Conservation (phyloP, 1,140 invertebrate genomes). For the Cepaea nemoralis region DNA sequence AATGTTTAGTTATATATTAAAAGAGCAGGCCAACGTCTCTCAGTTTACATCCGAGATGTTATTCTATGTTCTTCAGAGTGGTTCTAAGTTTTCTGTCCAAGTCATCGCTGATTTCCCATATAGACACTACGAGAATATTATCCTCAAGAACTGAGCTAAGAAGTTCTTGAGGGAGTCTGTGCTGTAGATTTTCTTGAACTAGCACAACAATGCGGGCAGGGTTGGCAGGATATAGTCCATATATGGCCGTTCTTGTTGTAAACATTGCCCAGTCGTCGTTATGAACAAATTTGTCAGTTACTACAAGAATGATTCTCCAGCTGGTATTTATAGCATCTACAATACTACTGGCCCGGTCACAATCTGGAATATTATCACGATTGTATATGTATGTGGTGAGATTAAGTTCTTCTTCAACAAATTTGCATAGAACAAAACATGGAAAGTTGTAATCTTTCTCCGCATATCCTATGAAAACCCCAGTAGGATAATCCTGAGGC, state of each 20-base stretch:
- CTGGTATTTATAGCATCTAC: not conserved
- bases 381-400: not conserved
- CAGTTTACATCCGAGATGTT: no score
- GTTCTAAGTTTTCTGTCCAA: not conserved
- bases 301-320: conserved; percentile 20
- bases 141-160: not conserved
- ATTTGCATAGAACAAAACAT: not conserved
- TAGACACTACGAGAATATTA: not conserved
- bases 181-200: not conserved
- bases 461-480: conserved; percentile 21
- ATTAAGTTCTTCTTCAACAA: conserved; percentile 10
- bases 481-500: not conserved
- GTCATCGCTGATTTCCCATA: not conserved
- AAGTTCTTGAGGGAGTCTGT: conserved; percentile 5
- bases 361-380: not conserved
- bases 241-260: not conserved
- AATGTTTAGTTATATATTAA: no score
- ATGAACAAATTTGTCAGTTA: not conserved
- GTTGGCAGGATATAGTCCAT: not conserved
- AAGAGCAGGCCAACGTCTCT: no score
- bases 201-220: conserved; percentile 11
- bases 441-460: conserved; percentile 13
- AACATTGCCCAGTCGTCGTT: conserved; percentile 21
- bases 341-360: not conserved
- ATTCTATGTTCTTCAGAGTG: no score